Base-by-base conservation (phyloP, 1,140 invertebrate genomes). In the Eupristina koningsbergeri region DNA sequence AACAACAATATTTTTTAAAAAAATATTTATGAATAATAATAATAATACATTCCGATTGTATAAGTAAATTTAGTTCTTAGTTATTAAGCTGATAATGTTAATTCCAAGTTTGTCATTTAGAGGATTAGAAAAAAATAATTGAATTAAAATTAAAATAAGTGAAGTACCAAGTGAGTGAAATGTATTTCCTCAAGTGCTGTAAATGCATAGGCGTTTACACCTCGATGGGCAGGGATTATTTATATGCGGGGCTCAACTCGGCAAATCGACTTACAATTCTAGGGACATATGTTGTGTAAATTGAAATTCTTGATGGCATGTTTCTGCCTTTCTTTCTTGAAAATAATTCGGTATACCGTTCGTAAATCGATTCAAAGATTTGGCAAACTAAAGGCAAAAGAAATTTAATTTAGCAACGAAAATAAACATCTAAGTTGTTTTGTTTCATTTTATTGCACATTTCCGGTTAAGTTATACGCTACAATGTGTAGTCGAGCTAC, bases 211-310 rank as follows among this genome's bases (percentile, higher is more conserved):
- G 34, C n/a, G 47, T 76, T 15, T 3, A 39, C 36, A 17, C 17
- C 77, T 8, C n/a, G 19, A 45, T 31, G 15, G 50, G 26, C 13
- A 11, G 58, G 13, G 47, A 58, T 77, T 61, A 69, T 83, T 58
- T 83, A 69, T 83, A 83, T 83, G 74, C 74, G 74, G 74, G 63
- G 15, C 81, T 13, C 81, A 45, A 80, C 26, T 26, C 39, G 58
- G 41, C 50, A 64, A 5, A 29, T 63, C 53, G 58, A 67, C 71
- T 81, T 81, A 64, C 73, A 36, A 82, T 82, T 64, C 71, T 58
- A 53, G 45, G 41, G 61, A 76, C 61, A 77, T 63, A 75, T 26
- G 61, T 76, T 58, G 31, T 67, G 47, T 45, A 83, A 61, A 64
- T 76, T 67, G 41, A 82, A 69, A 58, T 77, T 64, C 45, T 39